Conservation (phyloP, 2,113 vertebrate species). For the Dinomys branickii region DNA sequence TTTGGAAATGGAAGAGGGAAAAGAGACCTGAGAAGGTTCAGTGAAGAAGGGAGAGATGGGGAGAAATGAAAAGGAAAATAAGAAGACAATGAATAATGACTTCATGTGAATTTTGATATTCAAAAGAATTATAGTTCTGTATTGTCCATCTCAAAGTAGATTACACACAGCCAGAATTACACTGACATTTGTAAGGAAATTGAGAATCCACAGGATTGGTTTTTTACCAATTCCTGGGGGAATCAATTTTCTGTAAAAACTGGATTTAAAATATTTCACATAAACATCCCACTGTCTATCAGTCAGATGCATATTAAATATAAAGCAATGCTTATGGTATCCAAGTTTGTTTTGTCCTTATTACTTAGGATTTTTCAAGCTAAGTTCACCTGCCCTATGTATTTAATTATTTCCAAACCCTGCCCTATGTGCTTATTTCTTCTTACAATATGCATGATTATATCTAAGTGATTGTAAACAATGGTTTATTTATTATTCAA, state of each 20-base stretch:
- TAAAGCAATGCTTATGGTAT: neutral
- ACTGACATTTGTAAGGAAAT: neutral
- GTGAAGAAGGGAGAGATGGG: neutral
- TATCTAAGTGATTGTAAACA: too few species aligned
- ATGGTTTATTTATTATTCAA: too few species aligned
- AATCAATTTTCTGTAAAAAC: neutral
- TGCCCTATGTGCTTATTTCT: neutral
- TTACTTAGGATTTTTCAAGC: neutral
- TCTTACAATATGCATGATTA: too few species aligned
- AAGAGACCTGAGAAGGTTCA: neutral
- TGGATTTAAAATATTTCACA: conserved; percentile 2
- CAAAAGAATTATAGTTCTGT: neutral
- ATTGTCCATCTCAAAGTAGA: neutral
- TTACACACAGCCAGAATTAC: neutral
- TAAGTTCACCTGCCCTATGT: neutral
- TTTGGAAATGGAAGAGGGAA: neutral
- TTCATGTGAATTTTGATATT: neutral
- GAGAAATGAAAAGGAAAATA: neutral
- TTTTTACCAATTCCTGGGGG: neutral
- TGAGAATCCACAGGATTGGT: neutral
- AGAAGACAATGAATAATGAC: neutral
- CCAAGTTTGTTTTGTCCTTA: neutral
- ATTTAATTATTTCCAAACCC: neutral
- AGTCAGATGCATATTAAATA: neutral
- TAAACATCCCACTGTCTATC: neutral